Conservation (phyloP, 2,888 invertebrate genomes). For the Drosophila ustulata region DNA sequence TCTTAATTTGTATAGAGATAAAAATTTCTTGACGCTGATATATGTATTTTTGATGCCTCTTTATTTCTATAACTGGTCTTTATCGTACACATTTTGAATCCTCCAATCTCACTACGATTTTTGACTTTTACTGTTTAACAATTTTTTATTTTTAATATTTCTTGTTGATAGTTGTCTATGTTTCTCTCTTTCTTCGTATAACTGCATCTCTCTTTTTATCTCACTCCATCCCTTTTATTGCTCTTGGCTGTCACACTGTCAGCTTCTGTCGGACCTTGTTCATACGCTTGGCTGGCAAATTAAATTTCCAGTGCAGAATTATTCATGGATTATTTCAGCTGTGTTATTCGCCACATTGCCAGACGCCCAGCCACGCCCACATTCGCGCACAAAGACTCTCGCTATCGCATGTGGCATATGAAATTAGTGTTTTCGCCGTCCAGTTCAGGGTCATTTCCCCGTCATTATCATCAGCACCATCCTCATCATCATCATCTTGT, state of each 20-base stretch:
- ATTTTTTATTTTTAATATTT: background rate
- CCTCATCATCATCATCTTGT: conserved; percentile 15
- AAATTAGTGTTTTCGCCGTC: conserved; percentile 28
- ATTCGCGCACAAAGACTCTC: background rate
- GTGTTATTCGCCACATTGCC: conserved; percentile 8
- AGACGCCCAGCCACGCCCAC: conserved; percentile 15
- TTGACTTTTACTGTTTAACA: background rate
- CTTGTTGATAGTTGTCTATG: background rate
- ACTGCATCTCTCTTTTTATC: background rate
- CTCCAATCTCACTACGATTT: background rate
- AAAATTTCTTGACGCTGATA: too few relatives aligned
- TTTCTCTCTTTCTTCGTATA: background rate
- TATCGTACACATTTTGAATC: too few relatives aligned
- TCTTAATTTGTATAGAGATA: too few relatives aligned
- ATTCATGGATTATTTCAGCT: conserved; percentile 29
- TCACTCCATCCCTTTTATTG: background rate
- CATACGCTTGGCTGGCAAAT: conserved; percentile 28
- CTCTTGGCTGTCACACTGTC: conserved; percentile 48
- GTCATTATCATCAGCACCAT: conserved; percentile 25
- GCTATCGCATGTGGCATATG: conserved; percentile 29
- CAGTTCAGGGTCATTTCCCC: conserved; percentile 44
- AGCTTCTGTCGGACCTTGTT: conserved; percentile 16
- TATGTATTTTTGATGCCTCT: too few relatives aligned
- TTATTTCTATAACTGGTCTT: too few relatives aligned
- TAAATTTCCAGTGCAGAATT: conserved; percentile 28